Evolutionary conservation across 1,140 invertebrate genomes (phyloP), one percentile per base, ranked within the genome.

Genomic region (Drosophila busckii): DNA sequence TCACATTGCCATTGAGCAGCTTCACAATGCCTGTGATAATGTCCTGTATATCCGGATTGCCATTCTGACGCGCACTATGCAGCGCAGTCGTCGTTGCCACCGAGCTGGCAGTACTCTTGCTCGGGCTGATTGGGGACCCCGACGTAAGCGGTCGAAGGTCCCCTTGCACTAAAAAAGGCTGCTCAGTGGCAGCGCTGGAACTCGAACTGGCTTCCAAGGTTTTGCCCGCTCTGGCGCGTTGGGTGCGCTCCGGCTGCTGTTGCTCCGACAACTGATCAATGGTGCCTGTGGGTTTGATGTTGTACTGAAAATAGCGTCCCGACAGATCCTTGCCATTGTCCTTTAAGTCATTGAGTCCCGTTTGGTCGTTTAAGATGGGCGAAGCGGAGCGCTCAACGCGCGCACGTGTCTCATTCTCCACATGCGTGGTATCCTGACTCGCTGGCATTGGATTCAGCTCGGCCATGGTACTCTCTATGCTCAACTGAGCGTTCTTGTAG

Each of bases 21-120:
- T 96, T 96, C 0, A 97, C 94, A 23, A 97, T 94, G 6, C 95
- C 95, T 4, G 94, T 95, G 37, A 97, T 95, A 7, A 97, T 96
- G 73, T 96, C 95, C 86, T 96, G 94, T 42, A 96, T 95, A 85
- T 96, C 94, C 10, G 93, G 93, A 84, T 92, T 92, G 8, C 75
- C 76, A 40, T 86, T 87, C 45, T 87, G 86, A 5, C 83, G 76
- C 0, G 82, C 55, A 78, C 73, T 80, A 86, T 71, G 75, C 17
- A 69, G 66, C 35, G 53, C 35, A 50, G 44, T 52, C 13, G 76
- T 84, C 42, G 83, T 85, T 46, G 63, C 64, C 37, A 20, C 38
- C 35, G 52, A 70, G 38, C 35, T 75, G 59, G 38, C 82, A 85
- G 63, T 58, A 76, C 67, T 83, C 70, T 86, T 58, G 61, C 73